These are phyloP conservation scores for Thera obeliscata DNA, from an alignment of 2,888 invertebrate genomes.

Conservation along the genomic window DNA sequence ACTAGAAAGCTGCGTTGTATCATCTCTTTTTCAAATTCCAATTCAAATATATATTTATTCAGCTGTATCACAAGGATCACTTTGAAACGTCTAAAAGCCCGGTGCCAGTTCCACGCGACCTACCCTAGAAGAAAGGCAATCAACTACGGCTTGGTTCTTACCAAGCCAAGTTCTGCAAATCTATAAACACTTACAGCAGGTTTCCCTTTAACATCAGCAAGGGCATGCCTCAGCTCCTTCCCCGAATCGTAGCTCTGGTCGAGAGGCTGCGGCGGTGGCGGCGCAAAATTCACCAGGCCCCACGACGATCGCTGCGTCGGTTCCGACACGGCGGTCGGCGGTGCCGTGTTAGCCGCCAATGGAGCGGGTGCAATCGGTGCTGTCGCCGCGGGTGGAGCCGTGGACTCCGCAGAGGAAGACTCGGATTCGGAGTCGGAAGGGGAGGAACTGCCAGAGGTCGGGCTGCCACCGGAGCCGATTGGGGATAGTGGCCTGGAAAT, in stretches of 20 bases:
- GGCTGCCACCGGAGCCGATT: constrained; percentile 75
- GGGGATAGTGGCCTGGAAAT: constrained; percentile 73
- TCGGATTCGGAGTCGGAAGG: constrained; percentile 66
- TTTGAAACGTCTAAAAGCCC: too few relatives aligned
- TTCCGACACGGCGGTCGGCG: constrained; percentile 47
- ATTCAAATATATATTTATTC: too few relatives aligned
- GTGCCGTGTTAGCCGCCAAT: constrained; percentile 49
- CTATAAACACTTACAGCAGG: constrained; percentile 68
- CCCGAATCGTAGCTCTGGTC: constrained; percentile 79
- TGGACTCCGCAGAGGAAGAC: constrained; percentile 86
- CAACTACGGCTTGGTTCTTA: too few relatives aligned
- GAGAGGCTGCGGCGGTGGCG: constrained; percentile 65
- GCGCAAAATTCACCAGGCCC: constrained; percentile 76
- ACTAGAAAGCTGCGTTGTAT: too few relatives aligned
- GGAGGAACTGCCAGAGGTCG: constrained; percentile 77
- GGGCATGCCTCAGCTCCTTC: constrained; percentile 82
- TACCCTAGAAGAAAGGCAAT: too few relatives aligned
- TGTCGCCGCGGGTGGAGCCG: constrained; percentile 83
- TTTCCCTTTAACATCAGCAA: constrained; percentile 81
- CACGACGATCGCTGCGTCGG: constrained; percentile 79
- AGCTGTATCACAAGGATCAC: too few relatives aligned
- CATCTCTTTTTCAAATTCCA: too few relatives aligned
- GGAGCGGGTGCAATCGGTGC: constrained; percentile 54
- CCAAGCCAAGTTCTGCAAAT: too few relatives aligned
- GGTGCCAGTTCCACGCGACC: too few relatives aligned